These are phyloP conservation scores for Nyctibius grandis DNA, from an alignment of 2,797 vertebrate species.

Conservation along the genomic window DNA sequence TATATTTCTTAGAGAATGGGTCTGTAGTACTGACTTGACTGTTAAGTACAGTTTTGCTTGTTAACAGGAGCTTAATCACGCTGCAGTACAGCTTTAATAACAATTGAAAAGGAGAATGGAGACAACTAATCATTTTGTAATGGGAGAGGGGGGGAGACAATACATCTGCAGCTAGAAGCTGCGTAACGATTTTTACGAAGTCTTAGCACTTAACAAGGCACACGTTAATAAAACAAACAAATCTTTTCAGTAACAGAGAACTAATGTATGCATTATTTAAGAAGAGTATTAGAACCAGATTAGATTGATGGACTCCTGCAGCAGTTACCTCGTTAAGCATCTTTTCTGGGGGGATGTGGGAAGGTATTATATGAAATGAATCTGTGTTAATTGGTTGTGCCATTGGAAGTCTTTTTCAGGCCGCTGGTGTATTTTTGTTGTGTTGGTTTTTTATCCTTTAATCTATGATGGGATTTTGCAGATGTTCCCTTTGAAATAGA, in stretches of 20 bases:
- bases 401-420: conserved; percentile 26
- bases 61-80: background rate
- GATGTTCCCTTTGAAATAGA: conserved; percentile 70
- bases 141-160: background rate
- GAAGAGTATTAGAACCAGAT: conserved; percentile 35
- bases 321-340: conserved; percentile 38
- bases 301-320: background rate
- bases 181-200: background rate
- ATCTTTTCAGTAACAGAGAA: conserved; percentile 31
- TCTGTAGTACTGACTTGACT: background rate
- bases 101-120: background rate
- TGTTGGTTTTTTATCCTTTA: conserved; percentile 46
- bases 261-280: conserved; percentile 65
- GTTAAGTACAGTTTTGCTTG: background rate
- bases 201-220: conserved; percentile 29
- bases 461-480: conserved; percentile 60
- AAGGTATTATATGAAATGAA: conserved; percentile 14
- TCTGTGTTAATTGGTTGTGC: conserved; percentile 58
- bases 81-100: background rate
- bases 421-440: conserved; percentile 45
- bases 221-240: conserved; percentile 58
- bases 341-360: conserved; percentile 40
- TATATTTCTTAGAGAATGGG: background rate
- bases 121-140: conserved; percentile 24
- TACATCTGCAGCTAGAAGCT: conserved; percentile 17